Evolutionary conservation across 2,797 vertebrate species (phyloP).

Genomic region (Psittacula derbiana): DNA sequence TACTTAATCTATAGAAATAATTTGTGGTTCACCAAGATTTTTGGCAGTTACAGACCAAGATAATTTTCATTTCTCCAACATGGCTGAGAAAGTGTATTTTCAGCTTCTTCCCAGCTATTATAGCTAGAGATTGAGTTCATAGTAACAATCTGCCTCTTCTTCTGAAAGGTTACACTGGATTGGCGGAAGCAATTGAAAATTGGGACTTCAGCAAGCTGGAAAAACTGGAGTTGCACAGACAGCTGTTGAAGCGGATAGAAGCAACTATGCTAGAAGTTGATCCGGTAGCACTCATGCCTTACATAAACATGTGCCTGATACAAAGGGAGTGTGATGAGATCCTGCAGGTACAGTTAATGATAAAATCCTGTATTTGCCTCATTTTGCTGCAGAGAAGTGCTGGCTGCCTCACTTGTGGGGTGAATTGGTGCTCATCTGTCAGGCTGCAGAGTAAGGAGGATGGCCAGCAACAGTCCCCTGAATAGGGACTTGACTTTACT

Average conservation of each 20-base stretch:
- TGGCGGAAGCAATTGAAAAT: slow-evolving; percentile 72
- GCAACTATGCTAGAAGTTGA: slow-evolving; percentile 63
- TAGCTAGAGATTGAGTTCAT: background rate
- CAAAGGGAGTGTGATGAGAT: slow-evolving; percentile 74
- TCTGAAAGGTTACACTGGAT: slow-evolving; percentile 71
- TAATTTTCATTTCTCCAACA: background rate
- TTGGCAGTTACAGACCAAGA: background rate
- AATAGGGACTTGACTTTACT: background rate
- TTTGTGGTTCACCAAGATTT: background rate
- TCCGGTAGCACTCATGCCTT: slow-evolving; percentile 2
- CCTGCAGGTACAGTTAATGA: slow-evolving; percentile 53
- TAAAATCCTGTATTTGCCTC: background rate
- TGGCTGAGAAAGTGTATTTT: background rate
- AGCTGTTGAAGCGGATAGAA: slow-evolving; percentile 64
- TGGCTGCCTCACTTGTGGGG: background rate
- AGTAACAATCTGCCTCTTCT: background rate
- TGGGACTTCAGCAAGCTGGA: slow-evolving; percentile 75
- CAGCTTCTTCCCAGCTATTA: background rate
- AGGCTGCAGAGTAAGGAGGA: background rate
- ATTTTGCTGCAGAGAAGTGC: background rate
- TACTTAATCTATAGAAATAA: background rate
- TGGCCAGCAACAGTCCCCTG: background rate
- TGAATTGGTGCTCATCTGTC: too few relatives aligned
- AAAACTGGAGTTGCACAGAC: slow-evolving; percentile 61
- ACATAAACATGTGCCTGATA: slow-evolving; percentile 61